Evolutionary conservation across 2,888 invertebrate genomes (phyloP).

Genomic region (Drosophila formosana): DNA sequence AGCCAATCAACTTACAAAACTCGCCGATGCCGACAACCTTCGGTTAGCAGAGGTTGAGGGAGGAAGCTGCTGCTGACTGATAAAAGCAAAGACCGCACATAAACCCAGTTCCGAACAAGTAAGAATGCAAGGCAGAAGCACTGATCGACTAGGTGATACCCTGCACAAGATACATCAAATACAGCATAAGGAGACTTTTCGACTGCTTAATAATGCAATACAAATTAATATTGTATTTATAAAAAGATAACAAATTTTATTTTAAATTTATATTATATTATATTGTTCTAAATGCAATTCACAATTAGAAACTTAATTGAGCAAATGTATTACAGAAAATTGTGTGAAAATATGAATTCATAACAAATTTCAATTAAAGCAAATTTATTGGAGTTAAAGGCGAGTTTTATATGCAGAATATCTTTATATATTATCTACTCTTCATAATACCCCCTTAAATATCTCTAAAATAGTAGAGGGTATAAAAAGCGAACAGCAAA

Average conservation of each 20-base stretch:
- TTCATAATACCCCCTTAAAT: not conserved
- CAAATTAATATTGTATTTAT: no score
- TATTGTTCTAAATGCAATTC: no score
- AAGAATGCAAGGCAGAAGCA: not conserved
- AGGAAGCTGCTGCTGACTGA: constrained; percentile 37
- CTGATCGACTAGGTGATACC: constrained; percentile 4
- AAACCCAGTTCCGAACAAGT: constrained; percentile 66
- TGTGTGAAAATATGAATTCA: not conserved
- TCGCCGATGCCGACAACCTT: constrained; percentile 60
- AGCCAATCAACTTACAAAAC: constrained; percentile 74
- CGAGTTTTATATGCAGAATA: no score
- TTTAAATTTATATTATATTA: no score
- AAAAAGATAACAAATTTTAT: no score
- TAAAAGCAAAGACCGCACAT: constrained; percentile 68
- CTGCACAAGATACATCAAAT: not conserved
- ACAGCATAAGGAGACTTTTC: no score
- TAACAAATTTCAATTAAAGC: not conserved
- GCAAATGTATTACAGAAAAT: not conserved
- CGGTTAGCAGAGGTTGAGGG: constrained; percentile 17
- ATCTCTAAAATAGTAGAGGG: constrained; percentile 24
- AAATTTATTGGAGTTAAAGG: no score
- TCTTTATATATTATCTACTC: no score
- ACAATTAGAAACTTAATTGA: not conserved
- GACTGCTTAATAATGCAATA: no score
- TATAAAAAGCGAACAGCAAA: constrained; percentile 30